Evolutionary conservation across 2,797 vertebrate species (phyloP), one percentile per base, ranked within the genome.

Genomic region (Poecile montanus): DNA sequence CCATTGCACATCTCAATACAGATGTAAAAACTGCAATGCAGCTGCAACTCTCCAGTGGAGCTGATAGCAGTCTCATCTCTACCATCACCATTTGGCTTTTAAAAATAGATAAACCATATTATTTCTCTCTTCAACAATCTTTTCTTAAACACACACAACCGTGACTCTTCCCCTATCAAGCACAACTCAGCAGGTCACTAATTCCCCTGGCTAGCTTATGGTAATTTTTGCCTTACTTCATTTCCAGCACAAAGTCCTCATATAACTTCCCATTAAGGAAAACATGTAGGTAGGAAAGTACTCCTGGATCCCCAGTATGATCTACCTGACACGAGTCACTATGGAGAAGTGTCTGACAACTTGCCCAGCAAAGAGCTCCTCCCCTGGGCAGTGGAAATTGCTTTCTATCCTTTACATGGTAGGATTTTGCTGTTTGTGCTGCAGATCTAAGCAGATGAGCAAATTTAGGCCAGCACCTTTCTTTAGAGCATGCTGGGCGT

Each of bases 181-280:
- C 51, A 75, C 32, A 74, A 16, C 17, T 57, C 2, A 0, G 53
- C 4, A 47, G 30, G 57, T 66, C 63, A 83, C 17, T 1, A 3
- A 70, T n/a, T 57, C 5, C 9, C 16, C 11, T 0, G 0, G 8
- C 16, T 48, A n/a, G 22, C 32, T 61, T 42, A 66, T 44, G 27
- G 20, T 47, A 45, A 53, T 16, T 40, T 44, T 71, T 60, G 29
- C 57, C 20, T 63, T 53, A 80, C 32, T 66, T 36, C 22, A 63
- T 10, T 34, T 60, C 25, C 50, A 47, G 60, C 0, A 0, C 13
- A 21, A 68, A 57, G 47, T 38, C 34, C 36, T 45, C 29, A 23
- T 1, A 10, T 7, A 93, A 72, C 9, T 1, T 29, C 10, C 47
- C 45, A 44, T 25, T 38, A 73, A 36, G 50, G 21, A 51, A 62